Evolutionary conservation across 1,140 invertebrate species (phyloP).

Genomic region (Centruroides sculpturatus): DNA sequence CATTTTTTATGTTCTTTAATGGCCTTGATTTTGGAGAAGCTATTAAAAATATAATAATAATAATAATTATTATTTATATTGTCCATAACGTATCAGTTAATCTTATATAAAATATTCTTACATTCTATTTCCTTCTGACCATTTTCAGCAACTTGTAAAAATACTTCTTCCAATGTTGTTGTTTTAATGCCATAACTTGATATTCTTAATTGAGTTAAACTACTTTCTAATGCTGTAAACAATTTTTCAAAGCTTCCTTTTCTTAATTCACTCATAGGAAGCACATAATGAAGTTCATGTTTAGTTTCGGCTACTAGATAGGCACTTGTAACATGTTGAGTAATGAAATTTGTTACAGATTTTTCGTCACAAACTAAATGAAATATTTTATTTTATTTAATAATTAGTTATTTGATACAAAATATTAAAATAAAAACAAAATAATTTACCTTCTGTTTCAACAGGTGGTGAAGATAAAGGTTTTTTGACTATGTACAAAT

Average conservation of each 20-base stretch:
- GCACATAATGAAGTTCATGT: slow-evolving; percentile 32
- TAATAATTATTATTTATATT: too few relatives aligned
- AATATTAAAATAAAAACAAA: too few relatives aligned
- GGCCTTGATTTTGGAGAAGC: too few relatives aligned
- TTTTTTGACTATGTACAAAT: slow-evolving; percentile 16
- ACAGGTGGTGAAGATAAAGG: too few relatives aligned
- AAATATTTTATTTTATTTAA: background rate
- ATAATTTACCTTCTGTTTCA: too few relatives aligned
- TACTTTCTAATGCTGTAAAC: slow-evolving; percentile 23
- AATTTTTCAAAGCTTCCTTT: slow-evolving; percentile 24
- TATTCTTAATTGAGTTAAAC: slow-evolving; percentile 22
- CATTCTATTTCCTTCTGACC: slow-evolving; percentile 4
- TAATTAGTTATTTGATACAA: too few relatives aligned
- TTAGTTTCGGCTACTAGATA: slow-evolving; percentile 28
- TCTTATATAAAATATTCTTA: too few relatives aligned
- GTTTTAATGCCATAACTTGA: slow-evolving; percentile 32
- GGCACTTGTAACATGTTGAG: slow-evolving; percentile 28
- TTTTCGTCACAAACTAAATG: slow-evolving; percentile 10
- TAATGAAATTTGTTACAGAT: slow-evolving; percentile 29
- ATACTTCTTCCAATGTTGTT: slow-evolving; percentile 34
- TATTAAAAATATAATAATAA: too few relatives aligned
- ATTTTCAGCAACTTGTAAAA: slow-evolving; percentile 20
- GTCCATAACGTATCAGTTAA: too few relatives aligned
- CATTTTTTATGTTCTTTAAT: too few relatives aligned
- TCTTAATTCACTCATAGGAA: slow-evolving; percentile 26